Evolutionary conservation across 2,797 vertebrate genomes (phyloP).

Genomic region (Arrhamphus sclerolepis): DNA sequence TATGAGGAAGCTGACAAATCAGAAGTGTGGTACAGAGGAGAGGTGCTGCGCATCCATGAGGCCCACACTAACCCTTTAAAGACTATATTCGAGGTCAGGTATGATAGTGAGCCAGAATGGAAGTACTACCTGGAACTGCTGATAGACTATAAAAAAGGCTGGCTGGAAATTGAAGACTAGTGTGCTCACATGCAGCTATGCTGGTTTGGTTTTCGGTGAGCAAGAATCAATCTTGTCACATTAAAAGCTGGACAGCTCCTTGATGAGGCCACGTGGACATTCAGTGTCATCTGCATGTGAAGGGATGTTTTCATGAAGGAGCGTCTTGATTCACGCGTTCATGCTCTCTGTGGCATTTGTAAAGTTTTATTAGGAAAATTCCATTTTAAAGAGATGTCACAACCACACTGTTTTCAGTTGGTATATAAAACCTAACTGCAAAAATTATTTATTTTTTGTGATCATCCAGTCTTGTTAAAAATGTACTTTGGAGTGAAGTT

Average conservation of each 20-base stretch:
- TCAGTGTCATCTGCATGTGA: constrained; percentile 1
- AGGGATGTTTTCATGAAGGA: neutral
- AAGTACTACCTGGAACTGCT: constrained; percentile 87
- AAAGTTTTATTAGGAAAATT: neutral
- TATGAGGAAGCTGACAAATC: constrained; percentile 87
- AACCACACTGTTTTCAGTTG: too few species aligned
- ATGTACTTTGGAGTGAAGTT: too few species aligned
- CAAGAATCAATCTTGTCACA: too few species aligned
- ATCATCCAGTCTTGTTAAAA: neutral
- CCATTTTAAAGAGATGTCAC: too few species aligned
- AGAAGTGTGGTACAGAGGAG: constrained; percentile 85
- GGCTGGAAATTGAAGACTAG: constrained; percentile 84
- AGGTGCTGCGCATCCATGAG: constrained; percentile 81
- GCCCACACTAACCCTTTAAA: constrained; percentile 81
- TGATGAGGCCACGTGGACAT: neutral
- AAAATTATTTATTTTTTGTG: constrained; percentile 15
- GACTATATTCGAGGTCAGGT: constrained; percentile 85
- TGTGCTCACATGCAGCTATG: neutral
- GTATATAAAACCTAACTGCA: neutral
- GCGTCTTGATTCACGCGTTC: neutral
- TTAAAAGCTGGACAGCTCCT: constrained; percentile 14
- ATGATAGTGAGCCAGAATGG: constrained; percentile 88
- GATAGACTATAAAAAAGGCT: constrained; percentile 87
- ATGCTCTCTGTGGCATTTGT: neutral
- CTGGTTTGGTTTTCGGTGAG: too few species aligned